These are phyloP conservation scores for Pyrrhia umbra DNA, from an alignment of 2,888 invertebrate species.

Conservation along the genomic window DNA sequence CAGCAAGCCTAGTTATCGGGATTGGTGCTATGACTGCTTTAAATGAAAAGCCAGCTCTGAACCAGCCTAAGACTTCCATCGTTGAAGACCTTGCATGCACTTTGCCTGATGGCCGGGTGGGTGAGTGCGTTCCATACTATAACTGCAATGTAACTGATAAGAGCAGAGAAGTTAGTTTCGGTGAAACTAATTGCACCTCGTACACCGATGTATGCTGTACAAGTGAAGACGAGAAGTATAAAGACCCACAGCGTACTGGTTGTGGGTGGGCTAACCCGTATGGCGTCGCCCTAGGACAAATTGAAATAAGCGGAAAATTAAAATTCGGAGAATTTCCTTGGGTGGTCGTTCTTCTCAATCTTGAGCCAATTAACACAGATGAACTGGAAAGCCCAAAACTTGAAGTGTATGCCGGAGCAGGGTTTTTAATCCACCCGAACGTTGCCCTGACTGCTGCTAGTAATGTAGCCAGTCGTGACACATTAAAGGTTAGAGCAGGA, in stretches of 20 bases:
- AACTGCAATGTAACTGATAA: conserved; percentile 90
- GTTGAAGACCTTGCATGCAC: conserved; percentile 69
- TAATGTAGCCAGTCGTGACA: conserved; percentile 59
- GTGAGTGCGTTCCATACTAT: conserved; percentile 94
- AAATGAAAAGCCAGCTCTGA: neutral
- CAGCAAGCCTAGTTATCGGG: conserved; percentile 22
- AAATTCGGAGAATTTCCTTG: conserved; percentile 95
- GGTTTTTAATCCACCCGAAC: conserved; percentile 93
- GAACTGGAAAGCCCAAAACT: conserved; percentile 83
- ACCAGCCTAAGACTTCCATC: neutral
- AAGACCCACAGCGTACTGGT: neutral
- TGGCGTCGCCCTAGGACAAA: too few relatives aligned
- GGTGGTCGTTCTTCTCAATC: conserved; percentile 93
- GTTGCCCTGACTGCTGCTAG: conserved; percentile 96
- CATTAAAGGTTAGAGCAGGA: conserved; percentile 91
- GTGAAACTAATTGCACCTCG: neutral
- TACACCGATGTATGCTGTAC: neutral
- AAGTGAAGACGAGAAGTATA: neutral
- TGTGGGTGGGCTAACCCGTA: too few relatives aligned
- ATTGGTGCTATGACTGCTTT: neutral
- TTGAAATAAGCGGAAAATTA: too few relatives aligned
- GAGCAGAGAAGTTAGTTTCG: conserved; percentile 84
- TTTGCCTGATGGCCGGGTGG: conserved; percentile 76
- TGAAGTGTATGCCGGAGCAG: conserved; percentile 93
- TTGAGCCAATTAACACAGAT: conserved; percentile 78